Base-by-base conservation (phyloP, 2,797 vertebrate genomes). In the Amniataba percoides region DNA sequence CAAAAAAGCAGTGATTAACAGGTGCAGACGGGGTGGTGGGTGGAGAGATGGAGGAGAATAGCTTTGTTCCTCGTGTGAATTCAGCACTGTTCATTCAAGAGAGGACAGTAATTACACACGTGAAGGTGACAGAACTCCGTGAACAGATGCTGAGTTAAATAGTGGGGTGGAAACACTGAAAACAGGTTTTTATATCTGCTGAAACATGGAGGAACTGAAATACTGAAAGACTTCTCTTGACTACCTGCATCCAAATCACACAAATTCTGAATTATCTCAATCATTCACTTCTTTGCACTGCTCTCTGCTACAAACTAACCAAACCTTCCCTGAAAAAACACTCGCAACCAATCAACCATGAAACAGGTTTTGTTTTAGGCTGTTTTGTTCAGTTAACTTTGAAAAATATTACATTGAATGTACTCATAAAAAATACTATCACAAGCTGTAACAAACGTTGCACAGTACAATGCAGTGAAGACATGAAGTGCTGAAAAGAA, bases 131-230 rank as follows among this genome's bases (percentile, higher is more conserved):
- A 53, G 2, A 0, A 64, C 5, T 66, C 8, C 16, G 15, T 60
- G 51, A 49, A 10, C 53, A 48, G 27, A 80, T 19, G 0, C 25
- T 72, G 27, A 40, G n/a, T 74, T 49, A 18, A 45, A 61, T 27
- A 1, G 5, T 2, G 49, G 8, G 59, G 45, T 43, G 68, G 21
- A 60, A 31, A 52, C 21, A 42, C 18, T 5, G 15, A 3, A 53
- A 69, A 74, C 23, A 21, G 2, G 5, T 18, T 55, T 39, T 68
- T 34, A 42, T 19, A 16, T 46, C 1, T 25, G 40, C 19, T n/a
- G 40, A 74, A 58, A 74, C 7, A 39, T 31, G 6, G 34, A 3
- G 11, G 4, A 34, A 64, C 1, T 48, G 0, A 40, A 64, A 70
- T 31, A 1, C 8, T 53, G 31, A 31, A 46, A 25, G 0, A 40